These are phyloP conservation scores for Caenorhabditis drosophilae DNA, from an alignment of 2,888 invertebrate species.

Conservation along the genomic window DNA sequence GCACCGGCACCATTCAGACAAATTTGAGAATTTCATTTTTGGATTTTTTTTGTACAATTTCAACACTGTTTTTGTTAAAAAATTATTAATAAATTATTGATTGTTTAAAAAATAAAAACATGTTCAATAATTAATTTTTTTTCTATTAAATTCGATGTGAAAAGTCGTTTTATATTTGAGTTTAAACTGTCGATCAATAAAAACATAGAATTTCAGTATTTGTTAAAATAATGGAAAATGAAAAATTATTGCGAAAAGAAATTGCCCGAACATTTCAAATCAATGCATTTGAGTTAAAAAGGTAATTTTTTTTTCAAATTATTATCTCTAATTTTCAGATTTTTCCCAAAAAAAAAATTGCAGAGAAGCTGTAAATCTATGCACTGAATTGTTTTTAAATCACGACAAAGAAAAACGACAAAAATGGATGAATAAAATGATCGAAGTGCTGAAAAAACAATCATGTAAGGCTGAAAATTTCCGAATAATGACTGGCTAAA, in stretches of 20 bases:
- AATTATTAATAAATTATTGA: not conserved
- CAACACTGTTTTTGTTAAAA: not conserved
- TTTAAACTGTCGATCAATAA: no score
- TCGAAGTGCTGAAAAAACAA: slow-evolving; percentile 51
- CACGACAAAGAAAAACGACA: slow-evolving; percentile 42
- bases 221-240: slow-evolving; percentile 5
- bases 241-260: slow-evolving; percentile 24
- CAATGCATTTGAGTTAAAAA: slow-evolving; percentile 36
- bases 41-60: slow-evolving; percentile 11
- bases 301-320: no score
- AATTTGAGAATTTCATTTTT: slow-evolving; percentile 5
- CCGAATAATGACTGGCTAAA: no score
- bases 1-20: slow-evolving; percentile 31
- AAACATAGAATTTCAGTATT: no score
- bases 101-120: no score
- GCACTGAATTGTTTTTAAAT: slow-evolving; percentile 31
- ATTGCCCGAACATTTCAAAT: slow-evolving; percentile 32
- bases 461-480: slow-evolving; percentile 30
- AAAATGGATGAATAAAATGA: slow-evolving; percentile 47
- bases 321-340: not conserved
- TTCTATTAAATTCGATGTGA: no score
- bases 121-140: no score
- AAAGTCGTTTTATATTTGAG: no score
- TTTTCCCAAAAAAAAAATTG: slow-evolving; percentile 2
- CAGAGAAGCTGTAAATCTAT: slow-evolving; percentile 48